Conservation (phyloP, 2,888 invertebrate genomes). For the Dicyrtoma fusca region DNA sequence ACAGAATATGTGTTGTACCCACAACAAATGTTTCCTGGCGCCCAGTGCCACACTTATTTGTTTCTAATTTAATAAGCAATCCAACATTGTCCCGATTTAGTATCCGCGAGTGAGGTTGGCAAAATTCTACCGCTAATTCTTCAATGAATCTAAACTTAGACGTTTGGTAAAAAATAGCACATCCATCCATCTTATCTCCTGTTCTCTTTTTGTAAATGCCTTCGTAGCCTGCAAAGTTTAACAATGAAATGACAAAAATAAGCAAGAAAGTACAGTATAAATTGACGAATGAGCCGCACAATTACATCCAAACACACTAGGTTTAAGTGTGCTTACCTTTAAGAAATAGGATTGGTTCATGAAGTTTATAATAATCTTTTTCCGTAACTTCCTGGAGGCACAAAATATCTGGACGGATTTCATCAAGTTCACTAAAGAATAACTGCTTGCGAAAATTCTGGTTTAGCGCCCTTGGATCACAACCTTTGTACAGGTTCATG, state of each 20-base stretch:
- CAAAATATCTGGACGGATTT: slow-evolving; percentile 69
- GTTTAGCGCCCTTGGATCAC: slow-evolving; percentile 65
- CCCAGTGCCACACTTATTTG: slow-evolving; percentile 56
- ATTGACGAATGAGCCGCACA: too few relatives aligned
- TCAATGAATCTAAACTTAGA: slow-evolving; percentile 70
- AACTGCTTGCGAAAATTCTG: slow-evolving; percentile 72
- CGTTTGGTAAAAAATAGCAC: slow-evolving; percentile 81
- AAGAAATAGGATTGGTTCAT: slow-evolving; percentile 61
- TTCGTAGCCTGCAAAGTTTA: slow-evolving; percentile 71
- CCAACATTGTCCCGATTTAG: slow-evolving; percentile 88
- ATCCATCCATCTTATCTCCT: slow-evolving; percentile 80
- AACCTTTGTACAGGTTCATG: slow-evolving; percentile 72
- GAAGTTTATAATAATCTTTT: slow-evolving; percentile 71
- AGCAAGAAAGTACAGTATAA: too few relatives aligned
- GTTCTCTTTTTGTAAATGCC: slow-evolving; percentile 84
- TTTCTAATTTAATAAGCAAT: slow-evolving; percentile 73
- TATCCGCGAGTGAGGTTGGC: slow-evolving; percentile 64
- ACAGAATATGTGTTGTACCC: slow-evolving; percentile 92
- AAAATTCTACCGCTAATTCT: slow-evolving; percentile 72
- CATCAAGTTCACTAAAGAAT: slow-evolving; percentile 66
- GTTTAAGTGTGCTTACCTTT: too few relatives aligned
- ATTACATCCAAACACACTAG: too few relatives aligned
- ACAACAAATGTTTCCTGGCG: slow-evolving; percentile 68
- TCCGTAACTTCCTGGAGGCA: slow-evolving; percentile 90
- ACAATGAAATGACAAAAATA: too few relatives aligned